Evolutionary conservation across 2,888 invertebrate genomes (phyloP), one percentile per base, ranked within the genome.

Genomic region (Heteromurus nitidus): DNA sequence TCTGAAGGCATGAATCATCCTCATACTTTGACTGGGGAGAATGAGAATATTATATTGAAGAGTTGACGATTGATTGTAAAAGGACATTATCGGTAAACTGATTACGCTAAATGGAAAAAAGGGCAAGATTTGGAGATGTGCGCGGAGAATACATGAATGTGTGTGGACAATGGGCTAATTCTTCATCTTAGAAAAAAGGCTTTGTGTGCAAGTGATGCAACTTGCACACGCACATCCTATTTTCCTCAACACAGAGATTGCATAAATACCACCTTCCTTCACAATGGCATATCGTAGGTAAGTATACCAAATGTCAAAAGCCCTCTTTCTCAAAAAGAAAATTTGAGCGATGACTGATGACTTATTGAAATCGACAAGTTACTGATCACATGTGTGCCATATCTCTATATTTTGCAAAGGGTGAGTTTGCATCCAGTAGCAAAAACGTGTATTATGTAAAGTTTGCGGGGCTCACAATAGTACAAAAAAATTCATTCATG

Each of bases 81-180:
- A 58, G 42, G 30, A 55, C 44, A 64, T 72, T 72, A 65, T 80
- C 50, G 72, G 64, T 72, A 72, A 72, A 80, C 44, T 65, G 72
- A 80, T 80, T 79, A 70, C 70, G 55, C 64, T 50, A 55, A 26
- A 55, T 55, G 24, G 2, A 53, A 13, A 53, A 53, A 53, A 13
- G 22, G 22, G 22, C 55, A 55, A 55, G 26, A 77, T 24, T n/a
- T 42, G 62, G 22, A 36, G 44, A 50, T 13, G 22, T 55, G 50
- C 50, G 28, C 13, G n/a, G 20, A 47, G n/a, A 28, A 31, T n/a
- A 53, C 16, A 47, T 31, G 7, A 31, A 70, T 70, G 72, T 67
- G 44, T 55, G 53, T 68, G 68, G 76, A 76, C 76, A 76, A 76
- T 76, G 20, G 76, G 30, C 68, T 68, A 67, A 76, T 76, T 76